These are phyloP conservation scores for Xylota sylvarum DNA, from an alignment of 2,888 invertebrate species.

Conservation along the genomic window DNA sequence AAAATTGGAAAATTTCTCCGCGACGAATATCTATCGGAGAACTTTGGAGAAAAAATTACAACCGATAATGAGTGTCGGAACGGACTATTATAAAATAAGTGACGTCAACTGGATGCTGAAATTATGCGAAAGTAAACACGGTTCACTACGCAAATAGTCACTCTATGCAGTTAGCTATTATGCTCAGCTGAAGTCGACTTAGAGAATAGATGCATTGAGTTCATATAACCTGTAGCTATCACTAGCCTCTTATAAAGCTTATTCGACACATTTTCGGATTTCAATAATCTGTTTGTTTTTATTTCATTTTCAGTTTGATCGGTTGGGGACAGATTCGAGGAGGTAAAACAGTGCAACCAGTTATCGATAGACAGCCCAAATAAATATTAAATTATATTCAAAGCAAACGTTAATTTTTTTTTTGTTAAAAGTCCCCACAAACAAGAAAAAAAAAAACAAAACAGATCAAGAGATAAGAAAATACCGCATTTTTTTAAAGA, in stretches of 20 bases:
- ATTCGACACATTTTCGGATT: constrained; percentile 1
- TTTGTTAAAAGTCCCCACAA: constrained; percentile 50
- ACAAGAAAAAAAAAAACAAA: constrained; percentile 39
- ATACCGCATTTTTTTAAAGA: constrained; percentile 69
- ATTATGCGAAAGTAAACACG: no score
- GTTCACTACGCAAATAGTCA: no score
- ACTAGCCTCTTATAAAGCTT: neutral
- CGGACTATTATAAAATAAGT: no score
- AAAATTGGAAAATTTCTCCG: no score
- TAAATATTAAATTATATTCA: constrained; percentile 73
- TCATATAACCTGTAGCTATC: neutral
- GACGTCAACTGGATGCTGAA: no score
- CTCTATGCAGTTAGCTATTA: no score
- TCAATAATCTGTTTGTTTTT: constrained; percentile 66
- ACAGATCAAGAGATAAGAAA: constrained; percentile 60
- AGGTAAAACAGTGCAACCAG: constrained; percentile 97
- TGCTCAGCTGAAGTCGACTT: no score
- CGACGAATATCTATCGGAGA: no score
- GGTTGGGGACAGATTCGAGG: constrained; percentile 99
- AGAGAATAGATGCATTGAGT: neutral
- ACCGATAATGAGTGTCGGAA: no score
- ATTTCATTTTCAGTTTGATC: constrained; percentile 90
- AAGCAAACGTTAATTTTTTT: constrained; percentile 49
- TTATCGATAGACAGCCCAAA: constrained; percentile 79
- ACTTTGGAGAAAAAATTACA: no score